Conservation (phyloP, 2,797 vertebrate genomes). For the Chelmon rostratus region DNA sequence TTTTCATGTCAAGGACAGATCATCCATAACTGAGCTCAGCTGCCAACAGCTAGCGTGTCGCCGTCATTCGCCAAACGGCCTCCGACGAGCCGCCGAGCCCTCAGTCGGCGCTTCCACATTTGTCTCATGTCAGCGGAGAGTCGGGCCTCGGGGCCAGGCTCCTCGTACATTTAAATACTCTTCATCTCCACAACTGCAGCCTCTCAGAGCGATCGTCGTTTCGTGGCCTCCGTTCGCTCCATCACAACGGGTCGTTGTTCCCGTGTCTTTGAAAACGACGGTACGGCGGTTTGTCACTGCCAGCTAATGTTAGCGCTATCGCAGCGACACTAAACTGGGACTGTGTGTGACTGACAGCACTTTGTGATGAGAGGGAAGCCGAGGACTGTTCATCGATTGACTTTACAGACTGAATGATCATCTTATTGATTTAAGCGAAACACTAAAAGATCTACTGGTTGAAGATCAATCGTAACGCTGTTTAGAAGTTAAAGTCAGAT, state of each 20-base stretch:
- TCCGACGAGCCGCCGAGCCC: constrained; percentile 21
- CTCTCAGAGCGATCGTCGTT: not conserved
- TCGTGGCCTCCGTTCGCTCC: not conserved
- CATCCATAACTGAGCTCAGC: constrained; percentile 20
- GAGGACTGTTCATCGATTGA: not conserved
- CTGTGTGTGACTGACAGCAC: not conserved
- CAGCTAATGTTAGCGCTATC: constrained; percentile 18
- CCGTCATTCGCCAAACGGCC: constrained; percentile 35
- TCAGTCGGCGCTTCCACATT: not conserved
- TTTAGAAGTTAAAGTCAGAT: too few species aligned
- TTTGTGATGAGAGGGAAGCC: not conserved
- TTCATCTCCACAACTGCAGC: not conserved
- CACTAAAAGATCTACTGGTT: too few species aligned
- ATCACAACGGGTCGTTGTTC: not conserved
- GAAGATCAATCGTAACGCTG: too few species aligned
- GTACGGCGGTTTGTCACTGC: not conserved
- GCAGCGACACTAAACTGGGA: constrained; percentile 34
- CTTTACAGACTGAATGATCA: not conserved
- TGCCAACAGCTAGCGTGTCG: constrained; percentile 7
- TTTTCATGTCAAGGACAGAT: constrained; percentile 29
- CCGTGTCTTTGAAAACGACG: not conserved
- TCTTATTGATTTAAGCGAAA: too few species aligned
- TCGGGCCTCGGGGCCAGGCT: not conserved
- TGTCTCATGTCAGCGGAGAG: constrained; percentile 1
- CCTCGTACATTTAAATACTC: not conserved